Evolutionary conservation across 2,888 invertebrate genomes (phyloP).

Genomic region (Leptarthrus brevirostris): DNA sequence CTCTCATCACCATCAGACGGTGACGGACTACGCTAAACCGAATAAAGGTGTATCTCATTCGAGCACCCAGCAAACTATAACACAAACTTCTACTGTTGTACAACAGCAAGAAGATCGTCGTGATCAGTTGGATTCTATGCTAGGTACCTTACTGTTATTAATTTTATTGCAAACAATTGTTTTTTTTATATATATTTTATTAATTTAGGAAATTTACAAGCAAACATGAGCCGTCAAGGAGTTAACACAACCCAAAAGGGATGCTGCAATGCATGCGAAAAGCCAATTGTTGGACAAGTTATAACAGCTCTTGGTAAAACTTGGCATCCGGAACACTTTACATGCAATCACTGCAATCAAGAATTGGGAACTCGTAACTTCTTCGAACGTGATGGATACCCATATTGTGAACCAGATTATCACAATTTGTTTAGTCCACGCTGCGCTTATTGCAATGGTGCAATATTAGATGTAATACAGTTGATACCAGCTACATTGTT

Average conservation of each 20-base stretch:
- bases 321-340: conserved; percentile 99
- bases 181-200: not conserved
- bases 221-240: conserved; percentile 98
- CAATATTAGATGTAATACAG: conserved; percentile 90
- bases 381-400: conserved; percentile 96
- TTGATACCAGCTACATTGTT: conserved; percentile 65
- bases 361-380: conserved; percentile 97
- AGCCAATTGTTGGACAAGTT: conserved; percentile 98
- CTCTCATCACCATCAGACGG: conserved; percentile 74
- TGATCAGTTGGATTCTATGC: conserved; percentile 71
- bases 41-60: conserved; percentile 70
- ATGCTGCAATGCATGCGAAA: conserved; percentile 98
- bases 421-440: conserved; percentile 98
- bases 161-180: conserved; percentile 7
- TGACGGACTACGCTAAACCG: conserved; percentile 79
- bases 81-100: conserved; percentile 63
- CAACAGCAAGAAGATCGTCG: conserved; percentile 62
- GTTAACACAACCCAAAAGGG: conserved; percentile 99
- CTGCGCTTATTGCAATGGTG: conserved; percentile 98
- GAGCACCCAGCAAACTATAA: conserved; percentile 57
- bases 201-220: conserved; percentile 74
- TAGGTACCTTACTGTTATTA: conserved; percentile 56
- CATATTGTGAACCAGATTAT: conserved; percentile 98
- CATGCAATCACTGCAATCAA: conserved; percentile 96
- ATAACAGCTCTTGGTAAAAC: conserved; percentile 94